These are phyloP conservation scores for Neogale vison DNA, from an alignment of 2,113 vertebrate species.

Conservation along the genomic window DNA sequence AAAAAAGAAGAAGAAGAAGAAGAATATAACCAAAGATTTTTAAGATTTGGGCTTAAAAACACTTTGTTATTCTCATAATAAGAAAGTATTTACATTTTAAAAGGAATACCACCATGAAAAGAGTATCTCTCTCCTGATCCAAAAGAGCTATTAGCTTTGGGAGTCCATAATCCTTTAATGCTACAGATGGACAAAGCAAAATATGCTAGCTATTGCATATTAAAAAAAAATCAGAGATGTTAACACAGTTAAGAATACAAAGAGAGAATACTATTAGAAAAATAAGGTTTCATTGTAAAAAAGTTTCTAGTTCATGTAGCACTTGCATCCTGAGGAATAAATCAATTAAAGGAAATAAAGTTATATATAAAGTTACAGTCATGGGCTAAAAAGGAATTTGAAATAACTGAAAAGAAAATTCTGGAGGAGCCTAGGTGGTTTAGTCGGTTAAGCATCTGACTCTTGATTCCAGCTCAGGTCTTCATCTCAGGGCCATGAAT, in stretches of 20 bases:
- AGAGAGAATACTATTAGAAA: constrained; percentile 40
- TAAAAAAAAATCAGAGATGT: constrained; percentile 38
- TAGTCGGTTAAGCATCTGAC: background rate
- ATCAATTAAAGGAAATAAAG: background rate
- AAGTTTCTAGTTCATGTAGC: constrained; percentile 34
- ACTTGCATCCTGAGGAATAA: constrained; percentile 12
- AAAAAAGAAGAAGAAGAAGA: background rate
- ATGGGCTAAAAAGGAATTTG: background rate
- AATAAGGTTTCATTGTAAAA: constrained; percentile 30
- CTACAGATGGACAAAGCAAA: constrained; percentile 63
- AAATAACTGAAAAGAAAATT: constrained; percentile 34
- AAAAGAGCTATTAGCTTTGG: constrained; percentile 46
- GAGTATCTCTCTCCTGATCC: background rate
- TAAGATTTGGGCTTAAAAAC: background rate
- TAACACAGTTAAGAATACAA: constrained; percentile 58
- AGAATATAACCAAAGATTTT: background rate
- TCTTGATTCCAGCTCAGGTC: background rate
- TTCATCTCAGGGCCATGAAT: background rate
- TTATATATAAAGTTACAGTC: background rate
- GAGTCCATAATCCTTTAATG: constrained; percentile 28
- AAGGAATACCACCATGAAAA: constrained; percentile 40
- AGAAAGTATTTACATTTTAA: constrained; percentile 47
- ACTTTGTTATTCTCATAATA: constrained; percentile 44
- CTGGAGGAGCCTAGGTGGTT: background rate
- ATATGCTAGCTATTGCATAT: constrained; percentile 48